These are phyloP conservation scores for Acanthurus leucopareius DNA, from an alignment of 2,797 vertebrate species.

Conservation along the genomic window DNA sequence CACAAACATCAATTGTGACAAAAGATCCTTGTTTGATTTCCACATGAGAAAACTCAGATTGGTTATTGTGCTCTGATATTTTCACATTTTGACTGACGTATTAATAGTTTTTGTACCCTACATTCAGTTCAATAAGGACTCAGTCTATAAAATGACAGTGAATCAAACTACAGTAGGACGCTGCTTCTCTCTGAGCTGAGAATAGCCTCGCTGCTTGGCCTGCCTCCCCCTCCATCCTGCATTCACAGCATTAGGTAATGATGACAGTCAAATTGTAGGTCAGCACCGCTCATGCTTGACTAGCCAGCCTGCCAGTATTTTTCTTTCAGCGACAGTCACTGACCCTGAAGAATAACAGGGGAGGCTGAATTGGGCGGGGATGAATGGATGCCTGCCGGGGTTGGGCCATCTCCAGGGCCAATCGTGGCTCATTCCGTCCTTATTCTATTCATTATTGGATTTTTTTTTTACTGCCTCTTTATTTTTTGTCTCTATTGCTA, in stretches of 20 bases:
- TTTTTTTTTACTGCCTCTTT: constrained; percentile 29
- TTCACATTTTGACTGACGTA: too few species aligned
- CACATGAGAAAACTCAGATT: too few species aligned
- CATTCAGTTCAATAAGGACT: too few species aligned
- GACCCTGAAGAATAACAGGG: constrained; percentile 82
- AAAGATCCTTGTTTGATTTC: too few species aligned
- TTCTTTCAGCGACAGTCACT: constrained; percentile 75
- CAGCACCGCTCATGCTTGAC: constrained; percentile 79
- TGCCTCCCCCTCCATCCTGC: constrained; percentile 13
- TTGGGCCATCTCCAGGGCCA: constrained; percentile 41
- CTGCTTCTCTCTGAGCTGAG: constrained; percentile 5
- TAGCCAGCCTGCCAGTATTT: constrained; percentile 76
- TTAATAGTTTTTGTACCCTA: not conserved
- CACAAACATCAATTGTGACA: not conserved
- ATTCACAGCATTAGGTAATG: constrained; percentile 72
- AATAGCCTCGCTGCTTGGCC: constrained; percentile 14
- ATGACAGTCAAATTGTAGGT: constrained; percentile 82
- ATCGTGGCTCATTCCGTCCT: constrained; percentile 38
- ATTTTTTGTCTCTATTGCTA: constrained; percentile 1
- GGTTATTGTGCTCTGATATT: too few species aligned
- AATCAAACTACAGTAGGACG: not conserved
- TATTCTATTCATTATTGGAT: constrained; percentile 68
- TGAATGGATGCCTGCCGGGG: constrained; percentile 67
- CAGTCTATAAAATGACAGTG: not conserved
- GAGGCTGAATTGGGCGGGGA: constrained; percentile 56